phyloP scores from a whole-genome alignment of 2,113 vertebrate genomes.

The Microcebus lehilahytsara region DNA sequence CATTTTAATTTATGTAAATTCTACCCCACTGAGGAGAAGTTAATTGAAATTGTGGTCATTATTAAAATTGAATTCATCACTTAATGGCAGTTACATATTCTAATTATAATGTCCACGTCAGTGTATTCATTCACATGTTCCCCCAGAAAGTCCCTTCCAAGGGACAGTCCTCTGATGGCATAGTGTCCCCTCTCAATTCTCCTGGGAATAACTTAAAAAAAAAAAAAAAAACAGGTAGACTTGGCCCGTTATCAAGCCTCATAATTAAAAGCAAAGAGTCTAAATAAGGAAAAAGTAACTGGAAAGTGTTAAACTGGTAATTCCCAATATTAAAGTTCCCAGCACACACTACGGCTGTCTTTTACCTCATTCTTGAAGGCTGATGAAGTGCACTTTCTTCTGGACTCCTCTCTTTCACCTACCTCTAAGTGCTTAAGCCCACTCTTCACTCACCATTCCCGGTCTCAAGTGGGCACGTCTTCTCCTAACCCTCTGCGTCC shows the following conservation, averaged over 20 bases:
- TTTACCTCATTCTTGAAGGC: accelerated
- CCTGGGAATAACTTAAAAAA: background rate
- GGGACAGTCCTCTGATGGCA: background rate
- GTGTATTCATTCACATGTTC: background rate
- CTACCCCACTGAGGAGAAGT: background rate
- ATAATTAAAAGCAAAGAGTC: background rate
- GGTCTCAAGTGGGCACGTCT: background rate
- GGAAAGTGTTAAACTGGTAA: too few relatives aligned
- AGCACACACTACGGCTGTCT: background rate
- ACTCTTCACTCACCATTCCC: background rate
- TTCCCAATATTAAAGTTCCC: background rate
- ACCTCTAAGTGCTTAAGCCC: background rate
- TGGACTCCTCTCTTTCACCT: background rate
- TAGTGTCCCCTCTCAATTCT: background rate
- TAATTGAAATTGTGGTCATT: background rate
- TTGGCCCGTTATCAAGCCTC: background rate
- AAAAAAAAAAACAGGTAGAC: background rate
- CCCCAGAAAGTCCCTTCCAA: background rate
- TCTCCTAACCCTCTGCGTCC: background rate
- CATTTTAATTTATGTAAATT: background rate
- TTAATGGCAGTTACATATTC: background rate
- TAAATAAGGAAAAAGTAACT: background rate
- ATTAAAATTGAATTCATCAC: background rate
- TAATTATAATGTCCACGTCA: background rate
- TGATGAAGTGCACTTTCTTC: background rate